A percentile compares a stretch with the other conserved stretches of the same genome.
These are phyloP conservation scores for Pteria penguin DNA, from an alignment of 2,888 invertebrate species.

Conservation along the genomic window DNA sequence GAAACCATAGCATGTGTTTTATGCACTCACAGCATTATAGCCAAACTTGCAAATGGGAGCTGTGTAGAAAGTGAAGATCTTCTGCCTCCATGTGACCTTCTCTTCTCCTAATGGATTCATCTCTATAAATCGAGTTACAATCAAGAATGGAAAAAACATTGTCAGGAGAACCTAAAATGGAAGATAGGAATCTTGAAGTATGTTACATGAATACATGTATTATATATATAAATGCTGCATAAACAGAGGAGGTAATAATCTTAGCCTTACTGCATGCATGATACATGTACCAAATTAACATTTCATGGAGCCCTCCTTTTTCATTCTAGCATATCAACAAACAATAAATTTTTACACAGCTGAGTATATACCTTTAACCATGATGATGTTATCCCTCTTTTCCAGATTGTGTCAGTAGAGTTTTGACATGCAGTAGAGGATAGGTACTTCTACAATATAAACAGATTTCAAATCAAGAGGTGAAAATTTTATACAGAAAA, in stretches of 20 bases:
- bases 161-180: slow-evolving; percentile 61
- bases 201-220: too few species aligned
- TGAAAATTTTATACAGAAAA: too few species aligned
- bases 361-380: slow-evolving; percentile 57
- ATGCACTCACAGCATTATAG: slow-evolving; percentile 68
- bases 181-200: too few species aligned
- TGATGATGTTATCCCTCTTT: slow-evolving; percentile 67
- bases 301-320: too few species aligned
- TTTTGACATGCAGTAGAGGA: slow-evolving; percentile 77
- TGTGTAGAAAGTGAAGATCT: slow-evolving; percentile 75
- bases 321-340: too few species aligned
- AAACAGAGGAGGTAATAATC: too few species aligned
- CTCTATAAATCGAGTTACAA: slow-evolving; percentile 57
- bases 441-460: slow-evolving; percentile 67
- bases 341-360: not conserved
- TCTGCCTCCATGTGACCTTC: slow-evolving; percentile 62
- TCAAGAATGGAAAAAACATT: slow-evolving; percentile 59
- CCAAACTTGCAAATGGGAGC: slow-evolving; percentile 79
- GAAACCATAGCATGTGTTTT: not conserved
- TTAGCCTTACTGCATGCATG: too few species aligned
- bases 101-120: slow-evolving; percentile 52
- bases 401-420: slow-evolving; percentile 76
- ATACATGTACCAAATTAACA: too few species aligned
- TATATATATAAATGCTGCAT: too few species aligned
- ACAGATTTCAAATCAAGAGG: not conserved